Percentiles rank a stretch among this genome's conserved stretches.
These are phyloP conservation scores for Drosophila triauraria DNA, from an alignment of 1,140 invertebrate genomes.

Conservation along the genomic window DNA sequence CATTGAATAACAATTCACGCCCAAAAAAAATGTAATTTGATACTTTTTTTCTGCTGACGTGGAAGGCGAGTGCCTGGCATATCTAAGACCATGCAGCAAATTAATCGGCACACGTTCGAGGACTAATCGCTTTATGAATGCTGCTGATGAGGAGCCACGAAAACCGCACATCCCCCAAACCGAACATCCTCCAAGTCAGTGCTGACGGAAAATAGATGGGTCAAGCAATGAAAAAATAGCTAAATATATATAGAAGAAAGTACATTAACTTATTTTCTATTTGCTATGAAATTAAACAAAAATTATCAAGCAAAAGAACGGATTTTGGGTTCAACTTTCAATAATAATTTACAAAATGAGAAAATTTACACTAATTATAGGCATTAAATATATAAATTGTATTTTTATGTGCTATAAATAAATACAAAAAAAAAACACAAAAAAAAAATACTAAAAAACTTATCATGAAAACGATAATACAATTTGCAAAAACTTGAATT, in stretches of 20 bases:
- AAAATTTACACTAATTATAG: no score
- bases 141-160: slow-evolving; percentile 59
- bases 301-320: background rate
- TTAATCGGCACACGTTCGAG: slow-evolving; percentile 73
- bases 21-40: slow-evolving; percentile 61
- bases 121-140: slow-evolving; percentile 77
- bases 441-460: no score
- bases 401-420: no score
- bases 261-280: background rate
- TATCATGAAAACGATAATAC: background rate
- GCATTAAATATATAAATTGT: no score
- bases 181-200: slow-evolving; percentile 10
- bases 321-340: background rate
- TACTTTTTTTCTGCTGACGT: slow-evolving; percentile 53
- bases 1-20: slow-evolving; percentile 54
- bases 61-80: slow-evolving; percentile 37
- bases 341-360: no score
- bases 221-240: background rate
- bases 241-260: no score
- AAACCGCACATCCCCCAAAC: slow-evolving; percentile 22
- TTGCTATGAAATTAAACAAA: no score
- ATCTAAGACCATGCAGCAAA: slow-evolving; percentile 61
- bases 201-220: background rate
- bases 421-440: no score
- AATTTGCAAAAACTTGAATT: background rate